Conservation (phyloP, 2,113 vertebrate genomes). For the Myiozetetes cayanensis region DNA sequence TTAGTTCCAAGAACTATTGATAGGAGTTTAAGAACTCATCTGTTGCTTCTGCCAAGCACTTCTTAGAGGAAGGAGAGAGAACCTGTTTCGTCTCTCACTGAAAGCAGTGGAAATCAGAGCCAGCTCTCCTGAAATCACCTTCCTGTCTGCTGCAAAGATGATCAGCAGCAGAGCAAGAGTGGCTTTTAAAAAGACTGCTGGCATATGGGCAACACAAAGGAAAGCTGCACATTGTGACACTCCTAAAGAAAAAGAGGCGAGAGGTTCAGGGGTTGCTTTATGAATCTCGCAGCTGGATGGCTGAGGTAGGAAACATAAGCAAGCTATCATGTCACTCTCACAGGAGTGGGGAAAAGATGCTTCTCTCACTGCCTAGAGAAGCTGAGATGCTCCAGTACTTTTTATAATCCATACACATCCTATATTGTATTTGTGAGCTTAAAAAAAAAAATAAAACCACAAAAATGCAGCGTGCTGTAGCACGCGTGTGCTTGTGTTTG, state of each 20-base stretch:
- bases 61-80: neutral
- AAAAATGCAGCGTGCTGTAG: neutral
- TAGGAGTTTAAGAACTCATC: neutral
- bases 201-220: neutral
- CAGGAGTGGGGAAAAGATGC: neutral
- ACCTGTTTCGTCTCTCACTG: neutral
- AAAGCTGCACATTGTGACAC: neutral
- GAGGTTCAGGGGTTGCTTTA: neutral
- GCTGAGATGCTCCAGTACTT: neutral
- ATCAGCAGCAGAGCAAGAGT: neutral
- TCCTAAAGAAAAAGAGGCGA: neutral
- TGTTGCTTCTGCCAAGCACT: neutral
- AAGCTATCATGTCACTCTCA: neutral
- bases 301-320: neutral
- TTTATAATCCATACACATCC: neutral
- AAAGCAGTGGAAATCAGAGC: neutral
- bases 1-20: neutral
- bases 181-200: neutral
- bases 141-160: neutral
- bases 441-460: neutral
- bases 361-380: neutral
- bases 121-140: neutral
- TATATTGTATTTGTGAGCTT: neutral
- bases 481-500: neutral
- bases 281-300: neutral